phyloP scores from a whole-genome alignment of 2,113 vertebrate species.

The Thalassarche chlororhynchos region DNA sequence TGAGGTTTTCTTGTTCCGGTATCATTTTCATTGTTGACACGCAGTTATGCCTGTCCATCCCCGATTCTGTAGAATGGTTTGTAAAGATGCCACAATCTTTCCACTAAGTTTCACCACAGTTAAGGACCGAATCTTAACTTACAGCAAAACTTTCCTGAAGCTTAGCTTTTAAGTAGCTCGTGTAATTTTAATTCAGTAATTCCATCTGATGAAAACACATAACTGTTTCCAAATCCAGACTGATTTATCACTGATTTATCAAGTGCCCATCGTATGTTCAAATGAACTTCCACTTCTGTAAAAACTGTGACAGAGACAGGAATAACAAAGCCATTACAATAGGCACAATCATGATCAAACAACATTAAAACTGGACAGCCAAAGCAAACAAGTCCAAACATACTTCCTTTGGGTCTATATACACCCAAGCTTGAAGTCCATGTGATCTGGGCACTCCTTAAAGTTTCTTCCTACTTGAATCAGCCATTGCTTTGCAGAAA shows the following conservation, averaged over 20 bases:
- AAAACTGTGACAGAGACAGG: background rate
- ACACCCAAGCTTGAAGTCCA: background rate
- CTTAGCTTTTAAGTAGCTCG: background rate
- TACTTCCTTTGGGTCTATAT: background rate
- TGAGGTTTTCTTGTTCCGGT: background rate
- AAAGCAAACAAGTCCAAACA: background rate
- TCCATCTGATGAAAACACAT: background rate
- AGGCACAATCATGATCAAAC: background rate
- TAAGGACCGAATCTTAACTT: background rate
- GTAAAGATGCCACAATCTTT: background rate
- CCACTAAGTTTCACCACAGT: background rate
- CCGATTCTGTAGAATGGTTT: background rate
- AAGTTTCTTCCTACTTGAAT: background rate
- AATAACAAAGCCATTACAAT: background rate
- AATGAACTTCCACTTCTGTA: background rate
- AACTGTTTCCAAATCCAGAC: background rate
- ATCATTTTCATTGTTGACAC: accelerated
- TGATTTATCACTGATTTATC: background rate
- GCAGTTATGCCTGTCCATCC: background rate
- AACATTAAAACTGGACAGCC: background rate
- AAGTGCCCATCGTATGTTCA: background rate
- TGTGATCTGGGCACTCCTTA: background rate
- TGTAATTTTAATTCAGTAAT: background rate
- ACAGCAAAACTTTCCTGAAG: background rate
- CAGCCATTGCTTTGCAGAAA: background rate